Percentiles rank a stretch among this genome's conserved stretches.
Conservation (phyloP, 2,888 invertebrate genomes). For the Drosophila greeni region DNA sequence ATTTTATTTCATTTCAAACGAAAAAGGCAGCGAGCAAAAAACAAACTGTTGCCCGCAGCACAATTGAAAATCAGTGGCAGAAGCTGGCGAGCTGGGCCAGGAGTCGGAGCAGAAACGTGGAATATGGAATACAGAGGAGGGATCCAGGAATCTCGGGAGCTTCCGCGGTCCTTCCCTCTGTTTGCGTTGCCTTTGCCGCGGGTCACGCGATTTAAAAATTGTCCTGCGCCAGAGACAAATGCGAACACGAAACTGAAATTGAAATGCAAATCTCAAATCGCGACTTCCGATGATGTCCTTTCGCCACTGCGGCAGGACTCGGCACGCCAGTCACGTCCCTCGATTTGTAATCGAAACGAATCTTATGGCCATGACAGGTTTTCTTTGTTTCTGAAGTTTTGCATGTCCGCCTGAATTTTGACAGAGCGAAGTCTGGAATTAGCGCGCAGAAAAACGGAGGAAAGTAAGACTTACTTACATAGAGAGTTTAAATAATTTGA, state of each 20-base stretch:
- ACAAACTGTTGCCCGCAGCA: conserved; percentile 44
- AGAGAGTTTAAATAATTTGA: neutral
- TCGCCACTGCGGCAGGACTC: conserved; percentile 18
- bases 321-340: conserved; percentile 65
- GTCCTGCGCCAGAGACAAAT: conserved; percentile 23
- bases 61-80: conserved; percentile 56
- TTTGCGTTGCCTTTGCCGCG: conserved; percentile 29
- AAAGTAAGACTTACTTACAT: neutral
- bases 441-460: neutral
- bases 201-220: conserved; percentile 58
- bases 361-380: conserved; percentile 64
- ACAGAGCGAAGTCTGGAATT: neutral
- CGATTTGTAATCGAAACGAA: conserved; percentile 73
- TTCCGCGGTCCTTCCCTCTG: conserved; percentile 1
- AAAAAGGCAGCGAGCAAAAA: conserved; percentile 14
- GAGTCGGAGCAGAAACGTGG: conserved; percentile 34
- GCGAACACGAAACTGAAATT: conserved; percentile 57
- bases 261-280: conserved; percentile 68
- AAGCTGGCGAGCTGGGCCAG: conserved; percentile 11
- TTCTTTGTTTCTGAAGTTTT: conserved; percentile 34
- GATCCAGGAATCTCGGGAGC: conserved; percentile 11
- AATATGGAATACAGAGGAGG: conserved; percentile 36
- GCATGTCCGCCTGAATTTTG: conserved; percentile 7
- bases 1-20: conserved; percentile 33
- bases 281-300: conserved; percentile 23